Evolutionary conservation across 2,888 invertebrate species (phyloP).

Genomic region (Hipparchia sbordonii): DNA sequence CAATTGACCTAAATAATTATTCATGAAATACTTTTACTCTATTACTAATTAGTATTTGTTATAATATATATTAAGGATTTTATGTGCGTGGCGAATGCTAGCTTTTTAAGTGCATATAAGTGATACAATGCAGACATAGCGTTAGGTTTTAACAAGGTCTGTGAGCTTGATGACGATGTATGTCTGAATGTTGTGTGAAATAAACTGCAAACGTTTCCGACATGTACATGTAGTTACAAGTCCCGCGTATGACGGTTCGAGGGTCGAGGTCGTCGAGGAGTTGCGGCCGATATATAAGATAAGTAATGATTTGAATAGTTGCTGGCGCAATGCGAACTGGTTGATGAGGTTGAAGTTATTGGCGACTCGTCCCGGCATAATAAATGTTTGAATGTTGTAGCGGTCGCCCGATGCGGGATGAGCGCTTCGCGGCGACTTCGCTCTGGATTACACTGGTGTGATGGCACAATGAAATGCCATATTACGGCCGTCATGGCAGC

Average conservation of each 20-base stretch:
- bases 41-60: no score
- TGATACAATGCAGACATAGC: background rate
- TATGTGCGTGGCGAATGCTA: conserved; percentile 34
- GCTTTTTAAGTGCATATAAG: conserved; percentile 11
- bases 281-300: conserved; percentile 54
- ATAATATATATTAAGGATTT: background rate
- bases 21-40: no score
- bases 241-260: conserved; percentile 48
- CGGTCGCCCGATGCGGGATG: conserved; percentile 71
- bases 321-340: conserved; percentile 61
- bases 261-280: conserved; percentile 42
- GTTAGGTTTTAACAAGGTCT: background rate
- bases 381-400: conserved; percentile 76
- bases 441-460: conserved; percentile 48
- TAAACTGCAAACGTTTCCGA: background rate
- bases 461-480: conserved; percentile 51
- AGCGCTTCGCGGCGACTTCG: conserved; percentile 49
- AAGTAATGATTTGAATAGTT: conserved; percentile 53
- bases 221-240: conserved; percentile 68
- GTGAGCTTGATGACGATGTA: conserved; percentile 29
- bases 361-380: conserved; percentile 66
- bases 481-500: conserved; percentile 48
- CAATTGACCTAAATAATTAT: no score
- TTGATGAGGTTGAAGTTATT: conserved; percentile 41
- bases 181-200: conserved; percentile 32